Evolutionary conservation across 2,113 vertebrate genomes (phyloP).

Genomic region (Astatoreochromis straeleni): DNA sequence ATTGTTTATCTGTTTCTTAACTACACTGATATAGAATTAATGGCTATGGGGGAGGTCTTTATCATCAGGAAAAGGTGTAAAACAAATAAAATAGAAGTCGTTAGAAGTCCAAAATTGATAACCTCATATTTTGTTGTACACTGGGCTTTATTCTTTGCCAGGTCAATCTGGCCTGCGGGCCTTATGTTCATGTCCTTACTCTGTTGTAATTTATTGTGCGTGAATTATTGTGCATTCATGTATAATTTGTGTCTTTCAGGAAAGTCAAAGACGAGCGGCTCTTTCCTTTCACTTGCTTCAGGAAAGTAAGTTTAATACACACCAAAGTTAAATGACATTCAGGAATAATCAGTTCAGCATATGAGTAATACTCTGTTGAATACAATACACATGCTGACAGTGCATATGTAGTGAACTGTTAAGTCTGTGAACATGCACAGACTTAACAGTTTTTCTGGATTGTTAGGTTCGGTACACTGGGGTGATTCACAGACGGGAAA

Average conservation of each 20-base stretch:
- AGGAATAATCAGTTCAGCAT: not conserved
- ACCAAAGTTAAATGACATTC: not conserved
- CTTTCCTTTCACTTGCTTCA: constrained; percentile 74
- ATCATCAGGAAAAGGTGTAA: not conserved
- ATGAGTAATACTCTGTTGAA: not conserved
- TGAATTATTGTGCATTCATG: too few species aligned
- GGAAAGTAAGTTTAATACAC: constrained; percentile 70
- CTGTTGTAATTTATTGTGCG: not conserved
- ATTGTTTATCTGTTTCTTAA: not conserved
- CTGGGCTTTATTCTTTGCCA: not conserved
- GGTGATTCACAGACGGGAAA: constrained; percentile 13
- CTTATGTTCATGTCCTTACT: not conserved
- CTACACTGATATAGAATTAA: not conserved
- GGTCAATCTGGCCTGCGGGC: not conserved
- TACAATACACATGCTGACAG: not conserved
- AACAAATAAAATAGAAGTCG: not conserved
- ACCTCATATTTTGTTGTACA: not conserved
- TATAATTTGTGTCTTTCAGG: constrained; percentile 66
- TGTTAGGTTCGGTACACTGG: constrained; percentile 46
- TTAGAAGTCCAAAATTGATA: not conserved
- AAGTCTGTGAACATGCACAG: not conserved
- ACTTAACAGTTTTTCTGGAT: not conserved
- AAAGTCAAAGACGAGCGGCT: constrained; percentile 79
- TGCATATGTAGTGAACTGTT: not conserved
- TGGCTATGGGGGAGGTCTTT: not conserved